A percentile compares a stretch with the other conserved stretches of the same genome.
These are phyloP conservation scores for Sebastes steindachneri DNA, from an alignment of 2,797 vertebrate species.

Conservation along the genomic window DNA sequence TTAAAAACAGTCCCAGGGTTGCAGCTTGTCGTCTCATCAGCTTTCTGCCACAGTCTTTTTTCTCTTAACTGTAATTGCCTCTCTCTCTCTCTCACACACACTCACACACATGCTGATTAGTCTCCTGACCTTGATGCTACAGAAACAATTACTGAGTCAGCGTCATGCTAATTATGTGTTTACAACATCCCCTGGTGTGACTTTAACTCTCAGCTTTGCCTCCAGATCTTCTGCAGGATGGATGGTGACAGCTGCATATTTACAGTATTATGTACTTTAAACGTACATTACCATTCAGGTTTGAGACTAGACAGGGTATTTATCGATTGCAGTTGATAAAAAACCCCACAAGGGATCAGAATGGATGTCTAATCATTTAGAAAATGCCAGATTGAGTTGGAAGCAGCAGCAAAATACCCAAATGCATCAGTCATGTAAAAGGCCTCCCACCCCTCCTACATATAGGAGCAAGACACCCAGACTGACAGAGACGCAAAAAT, in stretches of 20 bases:
- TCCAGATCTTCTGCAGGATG: neutral
- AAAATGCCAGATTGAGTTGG: neutral
- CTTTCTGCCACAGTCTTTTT: neutral
- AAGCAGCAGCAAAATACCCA: neutral
- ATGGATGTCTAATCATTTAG: neutral
- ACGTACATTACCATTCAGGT: neutral
- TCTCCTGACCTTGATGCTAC: constrained; percentile 58
- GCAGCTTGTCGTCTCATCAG: constrained; percentile 9
- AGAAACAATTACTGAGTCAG: constrained; percentile 63
- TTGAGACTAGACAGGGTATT: neutral
- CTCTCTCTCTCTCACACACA: neutral
- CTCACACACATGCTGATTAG: constrained; percentile 36
- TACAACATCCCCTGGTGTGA: constrained; percentile 23
- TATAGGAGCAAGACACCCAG: neutral
- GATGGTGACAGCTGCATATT: neutral
- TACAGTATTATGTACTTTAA: neutral
- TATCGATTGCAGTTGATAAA: neutral
- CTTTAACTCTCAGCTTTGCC: neutral
- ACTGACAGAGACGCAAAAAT: neutral
- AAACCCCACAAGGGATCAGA: neutral
- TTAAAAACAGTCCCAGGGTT: neutral
- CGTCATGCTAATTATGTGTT: constrained; percentile 52
- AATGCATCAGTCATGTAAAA: neutral
- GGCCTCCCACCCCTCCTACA: neutral
- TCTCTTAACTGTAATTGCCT: constrained; percentile 18